Evolutionary conservation across 2,888 invertebrate species (phyloP), one percentile per base, ranked within the genome.

Genomic region (Herminia tarsipennalis): DNA sequence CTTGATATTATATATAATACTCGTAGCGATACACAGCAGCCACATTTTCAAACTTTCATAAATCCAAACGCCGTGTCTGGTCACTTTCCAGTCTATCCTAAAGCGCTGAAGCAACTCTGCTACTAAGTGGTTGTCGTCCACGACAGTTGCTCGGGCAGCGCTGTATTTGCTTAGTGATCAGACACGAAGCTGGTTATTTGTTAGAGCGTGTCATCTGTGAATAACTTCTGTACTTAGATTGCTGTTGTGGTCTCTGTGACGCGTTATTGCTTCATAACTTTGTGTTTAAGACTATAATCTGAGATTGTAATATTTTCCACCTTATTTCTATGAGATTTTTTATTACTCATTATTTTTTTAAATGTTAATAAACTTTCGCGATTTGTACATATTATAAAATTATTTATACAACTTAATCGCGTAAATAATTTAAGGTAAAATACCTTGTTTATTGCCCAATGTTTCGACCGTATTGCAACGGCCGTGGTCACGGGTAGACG

Each of bases 71-170:
- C 10, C 21, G 2, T 18, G 5, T 33, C 36, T 24, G n/a, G 6
- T 45, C 52, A 50, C 36, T 2, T 25, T 12, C 5, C 13, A 25
- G 22, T 52, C 66, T 68, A 39, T 33, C 22, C n/a, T 47, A 17
- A 32, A 64, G 57, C 70, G 70, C 70, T 69, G 50, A 55, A 64
- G 78, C 79, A 78, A 78, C 73, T 67, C 66, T 67, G 70, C 76
- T 69, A 76, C 84, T 84, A 83, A 85, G 85, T 83, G 83, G 80
- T 76, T 78, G 81, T 78, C 76, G 51, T 13, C 25, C 40, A 17
- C 39, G 61, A 61, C 58, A 52, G 55, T 54, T 66, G 49, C n/a
- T n/a, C n/a, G n/a, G n/a, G n/a, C 46, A 66, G 66, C 68, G 65
- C 58, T 70, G 66, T 72, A 71, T 74, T 76, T 69, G 73, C 70